Conservation (phyloP, 2,797 vertebrate genomes). For the Scolopax bukidnonensis region DNA sequence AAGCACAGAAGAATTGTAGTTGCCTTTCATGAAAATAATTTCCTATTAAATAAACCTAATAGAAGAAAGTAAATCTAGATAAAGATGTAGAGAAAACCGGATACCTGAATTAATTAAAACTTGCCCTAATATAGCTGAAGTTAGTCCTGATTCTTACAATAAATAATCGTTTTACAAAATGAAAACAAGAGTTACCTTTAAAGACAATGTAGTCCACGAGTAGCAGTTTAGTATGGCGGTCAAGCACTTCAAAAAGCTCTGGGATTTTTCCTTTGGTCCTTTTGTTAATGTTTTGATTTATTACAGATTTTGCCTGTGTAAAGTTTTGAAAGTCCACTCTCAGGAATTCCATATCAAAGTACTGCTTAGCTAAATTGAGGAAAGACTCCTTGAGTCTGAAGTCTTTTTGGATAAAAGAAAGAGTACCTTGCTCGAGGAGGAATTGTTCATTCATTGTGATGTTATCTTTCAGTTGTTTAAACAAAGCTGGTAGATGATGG, state of each 20-base stretch:
- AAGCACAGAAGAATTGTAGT: background rate
- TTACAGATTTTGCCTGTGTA: slow-evolving; percentile 63
- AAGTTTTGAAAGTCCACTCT: slow-evolving; percentile 80
- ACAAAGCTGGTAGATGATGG: slow-evolving; percentile 80
- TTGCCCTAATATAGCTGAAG: background rate
- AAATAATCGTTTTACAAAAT: background rate
- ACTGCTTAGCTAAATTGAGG: slow-evolving; percentile 81
- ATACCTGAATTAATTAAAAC: background rate
- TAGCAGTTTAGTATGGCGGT: slow-evolving; percentile 80
- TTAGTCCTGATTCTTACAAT: slow-evolving; percentile 3
- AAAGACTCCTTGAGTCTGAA: slow-evolving; percentile 80
- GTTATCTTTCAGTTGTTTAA: slow-evolving; percentile 81
- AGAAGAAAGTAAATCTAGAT: background rate
- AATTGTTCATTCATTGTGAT: slow-evolving; percentile 81
- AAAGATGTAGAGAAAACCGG: background rate
- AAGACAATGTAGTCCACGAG: slow-evolving; percentile 88
- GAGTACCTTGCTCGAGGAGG: slow-evolving; percentile 79
- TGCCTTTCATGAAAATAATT: background rate
- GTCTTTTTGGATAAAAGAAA: slow-evolving; percentile 81
- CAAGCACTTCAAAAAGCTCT: slow-evolving; percentile 80
- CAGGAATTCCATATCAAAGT: slow-evolving; percentile 84
- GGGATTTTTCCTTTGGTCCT: slow-evolving; percentile 82
- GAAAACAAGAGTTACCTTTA: slow-evolving; percentile 78
- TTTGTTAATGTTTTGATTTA: slow-evolving; percentile 84
- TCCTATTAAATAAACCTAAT: background rate